Base-by-base conservation (phyloP, 2,113 vertebrate species). In the Forbesichthys papilliferus region DNA sequence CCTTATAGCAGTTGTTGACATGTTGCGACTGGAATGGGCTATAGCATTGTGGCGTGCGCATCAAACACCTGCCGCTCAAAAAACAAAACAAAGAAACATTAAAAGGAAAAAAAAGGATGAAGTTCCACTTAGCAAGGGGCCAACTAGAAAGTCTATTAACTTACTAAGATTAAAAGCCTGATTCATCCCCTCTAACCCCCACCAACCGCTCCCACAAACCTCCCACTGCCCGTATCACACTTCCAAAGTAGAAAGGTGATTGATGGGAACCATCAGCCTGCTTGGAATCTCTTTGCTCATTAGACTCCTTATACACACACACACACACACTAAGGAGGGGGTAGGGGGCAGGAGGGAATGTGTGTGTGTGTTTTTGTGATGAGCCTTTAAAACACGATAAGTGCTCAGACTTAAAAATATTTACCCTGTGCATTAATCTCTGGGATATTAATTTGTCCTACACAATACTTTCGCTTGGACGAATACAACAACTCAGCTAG, bases 151-250 rank as follows among this genome's bases (percentile, higher is more conserved):
- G 90, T 92, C 90, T 86, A 91, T 92, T 92, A 92, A 91, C 89
- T 90, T 89, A 87, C 88, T 90, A 86, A 92, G 91, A 92, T 93
- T 92, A 92, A 93, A 91, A 90, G 86, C 85, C 88, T 77, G 88
- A 89, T 88, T 83, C 86, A 74, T 84, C 78, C 61, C 73, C 80
- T 83, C 78, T 77, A 75, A 71, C 62, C 55, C 61, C 36, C 36
- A 42, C 4, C 36, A 42, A 42, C 5, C 63, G 48, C 78, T 81
- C 71, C 70, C 69, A 5, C 10, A 59, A 70, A 52, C 69, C 79
- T 61, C 78, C 75, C 81, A 81, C 69, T 67, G 75, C 81, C 77
- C 6, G 66, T 78, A 87, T 84, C 87, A 87, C 86, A 87, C 89
- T 86, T 89, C 88, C 77, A 89, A 82, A 90, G 87, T 70, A 84